phyloP scores from a whole-genome alignment of 2,888 invertebrate species.

The Abrostola tripartita region DNA sequence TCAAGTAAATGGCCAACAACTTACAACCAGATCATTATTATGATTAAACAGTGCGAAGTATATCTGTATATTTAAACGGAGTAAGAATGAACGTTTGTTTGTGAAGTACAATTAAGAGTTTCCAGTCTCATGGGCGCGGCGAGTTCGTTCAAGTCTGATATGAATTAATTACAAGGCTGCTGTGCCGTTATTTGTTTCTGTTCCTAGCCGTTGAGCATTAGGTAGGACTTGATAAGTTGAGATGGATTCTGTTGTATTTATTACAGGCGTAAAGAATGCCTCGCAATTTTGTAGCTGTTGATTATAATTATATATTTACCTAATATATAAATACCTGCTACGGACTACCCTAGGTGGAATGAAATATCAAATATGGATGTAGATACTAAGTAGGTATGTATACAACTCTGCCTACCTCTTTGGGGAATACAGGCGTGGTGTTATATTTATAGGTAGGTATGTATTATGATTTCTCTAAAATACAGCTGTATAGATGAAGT shows the following conservation, averaged over 20 bases:
- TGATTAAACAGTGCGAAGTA: slow-evolving; percentile 13
- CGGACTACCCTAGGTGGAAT: too few species aligned
- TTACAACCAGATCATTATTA: slow-evolving; percentile 2
- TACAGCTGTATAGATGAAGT: too few species aligned
- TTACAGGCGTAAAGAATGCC: too few species aligned
- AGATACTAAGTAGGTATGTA: too few species aligned
- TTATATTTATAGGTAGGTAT: too few species aligned
- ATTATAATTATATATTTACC: too few species aligned
- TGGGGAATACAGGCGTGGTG: too few species aligned
- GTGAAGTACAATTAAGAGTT: slow-evolving; percentile 63
- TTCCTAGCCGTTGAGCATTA: slow-evolving; percentile 20
- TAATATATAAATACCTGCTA: too few species aligned
- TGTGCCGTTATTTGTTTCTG: slow-evolving; percentile 59
- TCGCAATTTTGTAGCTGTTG: too few species aligned
- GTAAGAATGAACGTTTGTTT: slow-evolving; percentile 63
- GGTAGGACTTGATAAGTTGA: neutral
- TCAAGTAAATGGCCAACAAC: neutral
- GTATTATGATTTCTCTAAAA: too few species aligned
- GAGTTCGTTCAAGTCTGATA: slow-evolving; percentile 52
- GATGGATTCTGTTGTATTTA: neutral
- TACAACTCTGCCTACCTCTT: too few species aligned
- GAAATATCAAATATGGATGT: too few species aligned
- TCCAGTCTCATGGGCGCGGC: slow-evolving; percentile 49
- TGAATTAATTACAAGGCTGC: slow-evolving; percentile 67
- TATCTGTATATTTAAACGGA: slow-evolving; percentile 44